Evolutionary conservation across 2,888 invertebrate genomes (phyloP).

Genomic region (Eilema sororculum): DNA sequence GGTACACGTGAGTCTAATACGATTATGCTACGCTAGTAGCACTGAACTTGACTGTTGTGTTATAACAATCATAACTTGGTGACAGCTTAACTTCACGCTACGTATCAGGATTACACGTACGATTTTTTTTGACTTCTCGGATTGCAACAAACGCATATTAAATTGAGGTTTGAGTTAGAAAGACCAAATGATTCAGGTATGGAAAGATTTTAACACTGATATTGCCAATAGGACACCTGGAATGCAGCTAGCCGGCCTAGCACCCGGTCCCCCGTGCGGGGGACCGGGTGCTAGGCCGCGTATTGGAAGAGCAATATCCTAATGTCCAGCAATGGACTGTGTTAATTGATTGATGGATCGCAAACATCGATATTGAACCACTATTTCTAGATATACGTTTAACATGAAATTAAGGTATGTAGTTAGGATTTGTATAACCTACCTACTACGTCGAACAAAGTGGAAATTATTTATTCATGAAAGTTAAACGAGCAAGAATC

Average conservation of each 20-base stretch:
- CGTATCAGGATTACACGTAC: background rate
- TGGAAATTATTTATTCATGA: conserved; percentile 64
- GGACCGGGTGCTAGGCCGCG: no score
- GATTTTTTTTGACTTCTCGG: background rate
- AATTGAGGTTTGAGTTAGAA: background rate
- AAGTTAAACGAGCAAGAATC: conserved; percentile 53
- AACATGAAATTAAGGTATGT: no score
- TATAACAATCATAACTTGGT: conserved; percentile 1
- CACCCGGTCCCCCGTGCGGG: no score
- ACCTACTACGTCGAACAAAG: conserved; percentile 43
- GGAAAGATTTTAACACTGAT: background rate
- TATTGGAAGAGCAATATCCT: background rate
- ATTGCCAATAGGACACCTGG: no score
- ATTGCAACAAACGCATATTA: background rate
- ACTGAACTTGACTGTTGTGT: conserved; percentile 44
- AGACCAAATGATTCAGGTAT: background rate
- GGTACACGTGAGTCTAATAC: conserved; percentile 64
- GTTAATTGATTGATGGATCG: background rate
- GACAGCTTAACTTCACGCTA: background rate
- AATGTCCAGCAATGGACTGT: background rate
- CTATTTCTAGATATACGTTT: background rate
- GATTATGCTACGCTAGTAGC: conserved; percentile 54
- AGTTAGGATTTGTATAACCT: no score
- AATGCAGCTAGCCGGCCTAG: no score
- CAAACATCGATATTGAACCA: background rate